Base-by-base conservation (phyloP, 1,140 invertebrate genomes). In the Acromyrmex echinatior region DNA sequence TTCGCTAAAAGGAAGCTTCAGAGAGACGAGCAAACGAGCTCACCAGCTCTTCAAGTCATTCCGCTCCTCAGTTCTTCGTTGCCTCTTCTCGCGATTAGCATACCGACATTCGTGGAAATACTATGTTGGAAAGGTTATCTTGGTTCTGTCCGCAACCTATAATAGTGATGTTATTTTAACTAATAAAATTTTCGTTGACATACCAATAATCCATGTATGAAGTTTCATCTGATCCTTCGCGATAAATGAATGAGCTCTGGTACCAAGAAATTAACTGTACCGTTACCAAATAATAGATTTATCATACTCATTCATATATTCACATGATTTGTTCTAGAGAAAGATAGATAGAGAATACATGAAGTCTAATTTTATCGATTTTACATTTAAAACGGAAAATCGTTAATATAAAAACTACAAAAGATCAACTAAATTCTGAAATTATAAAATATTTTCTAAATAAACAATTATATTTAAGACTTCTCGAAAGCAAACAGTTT, bases 71-170 rank as follows among this genome's bases (percentile, higher is more conserved):
- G 45, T 25, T 82, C 79, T 71, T 31, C 53, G 53, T 60, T 39
- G 39, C 51, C 70, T 62, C 39, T 25, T 74, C 56, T 76, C 56
- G 28, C 25, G 80, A 84, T 76, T 84, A 84, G 80, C 80, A 84
- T 84, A 63, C 80, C 80, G 53, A 62, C 39, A 39, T 84, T 84
- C 56, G 25, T 62, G 80, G 58, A 84, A 84, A 84, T 76, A 74
- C 18, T 62, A 10, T 35, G 56, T 16, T 31, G 58, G 21, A 58
- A 81, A 51, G 51, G 35, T 81, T 81, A 81, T 62, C 80, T 49
- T 18, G 6, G 10, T 31, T 56, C 53, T 62, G 9, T 45, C 16
- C 25, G 35, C 70, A 62, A 35, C 2, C 21, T 62, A 68, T 58
- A 74, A 84, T 84, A 74, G 70, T 49, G 45, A 84, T 76, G 56